Conservation (phyloP, 2,888 invertebrate genomes). For the Pardosa pseudoannulata region DNA sequence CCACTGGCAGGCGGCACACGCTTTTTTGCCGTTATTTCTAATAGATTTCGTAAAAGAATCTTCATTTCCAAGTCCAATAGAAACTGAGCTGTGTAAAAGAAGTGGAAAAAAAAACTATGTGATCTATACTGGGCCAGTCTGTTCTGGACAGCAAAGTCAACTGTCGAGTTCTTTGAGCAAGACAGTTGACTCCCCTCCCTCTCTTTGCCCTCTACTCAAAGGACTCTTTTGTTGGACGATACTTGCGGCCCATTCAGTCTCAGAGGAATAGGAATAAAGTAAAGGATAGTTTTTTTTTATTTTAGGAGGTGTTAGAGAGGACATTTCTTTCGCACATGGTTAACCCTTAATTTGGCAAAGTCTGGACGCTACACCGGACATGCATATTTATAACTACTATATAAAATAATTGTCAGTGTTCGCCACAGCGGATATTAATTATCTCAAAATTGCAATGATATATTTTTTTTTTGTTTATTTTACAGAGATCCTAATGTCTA, state of each 20-base stretch:
- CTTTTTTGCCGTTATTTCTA: neutral
- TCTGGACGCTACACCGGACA: no score
- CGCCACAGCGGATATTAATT: no score
- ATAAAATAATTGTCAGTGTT: no score
- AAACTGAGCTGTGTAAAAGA: neutral
- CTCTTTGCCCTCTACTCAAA: neutral
- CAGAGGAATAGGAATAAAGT: neutral
- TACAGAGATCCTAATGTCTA: no score
- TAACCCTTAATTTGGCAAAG: no score
- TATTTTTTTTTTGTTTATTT: no score
- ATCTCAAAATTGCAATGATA: no score
- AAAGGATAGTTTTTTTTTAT: neutral
- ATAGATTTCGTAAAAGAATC: neutral
- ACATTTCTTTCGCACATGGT: neutral
- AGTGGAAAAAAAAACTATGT: constrained; percentile 35
- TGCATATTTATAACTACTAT: no score
- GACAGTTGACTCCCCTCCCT: neutral
- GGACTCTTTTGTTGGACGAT: neutral
- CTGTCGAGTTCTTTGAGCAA: constrained; percentile 25
- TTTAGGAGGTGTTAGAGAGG: neutral
- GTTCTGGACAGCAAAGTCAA: constrained; percentile 64
- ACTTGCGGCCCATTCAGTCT: neutral
- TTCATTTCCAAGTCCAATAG: constrained; percentile 33
- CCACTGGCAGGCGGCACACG: no score
- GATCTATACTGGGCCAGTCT: constrained; percentile 29